These are phyloP conservation scores for Drosophila neutralis DNA, from an alignment of 2,888 invertebrate species.

Conservation along the genomic window DNA sequence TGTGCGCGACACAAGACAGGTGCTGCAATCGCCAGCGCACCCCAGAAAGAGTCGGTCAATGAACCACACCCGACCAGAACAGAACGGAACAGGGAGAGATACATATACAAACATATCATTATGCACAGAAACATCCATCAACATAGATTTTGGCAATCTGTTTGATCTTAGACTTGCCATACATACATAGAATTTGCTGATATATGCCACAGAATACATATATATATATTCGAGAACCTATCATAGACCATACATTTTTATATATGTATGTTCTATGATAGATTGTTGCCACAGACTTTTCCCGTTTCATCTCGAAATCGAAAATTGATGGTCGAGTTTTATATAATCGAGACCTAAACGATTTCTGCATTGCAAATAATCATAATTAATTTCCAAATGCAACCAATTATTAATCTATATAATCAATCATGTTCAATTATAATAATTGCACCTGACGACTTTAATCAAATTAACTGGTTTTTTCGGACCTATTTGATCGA, in stretches of 20 bases:
- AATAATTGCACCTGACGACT: background rate
- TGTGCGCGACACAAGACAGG: conserved; percentile 48
- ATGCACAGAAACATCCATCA: background rate
- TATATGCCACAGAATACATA: background rate
- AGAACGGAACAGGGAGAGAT: background rate
- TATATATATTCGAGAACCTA: background rate
- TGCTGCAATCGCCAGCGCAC: conserved; percentile 38
- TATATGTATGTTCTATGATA: background rate
- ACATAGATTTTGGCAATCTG: background rate
- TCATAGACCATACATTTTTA: no score
- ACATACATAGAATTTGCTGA: background rate
- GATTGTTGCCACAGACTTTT: background rate
- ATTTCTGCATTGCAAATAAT: background rate
- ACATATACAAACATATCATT: background rate
- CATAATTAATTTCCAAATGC: background rate
- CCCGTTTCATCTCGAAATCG: no score
- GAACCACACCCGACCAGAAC: conserved; percentile 42
- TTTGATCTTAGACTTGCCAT: background rate
- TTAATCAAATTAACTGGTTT: background rate
- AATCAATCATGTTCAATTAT: background rate
- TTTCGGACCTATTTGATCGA: background rate
- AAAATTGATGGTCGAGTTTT: background rate
- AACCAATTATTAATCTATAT: background rate
- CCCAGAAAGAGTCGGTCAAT: conserved; percentile 58
- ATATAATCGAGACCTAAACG: background rate